Evolutionary conservation across 1,140 invertebrate genomes (phyloP).

Genomic region (Xylocopa sonorina): DNA sequence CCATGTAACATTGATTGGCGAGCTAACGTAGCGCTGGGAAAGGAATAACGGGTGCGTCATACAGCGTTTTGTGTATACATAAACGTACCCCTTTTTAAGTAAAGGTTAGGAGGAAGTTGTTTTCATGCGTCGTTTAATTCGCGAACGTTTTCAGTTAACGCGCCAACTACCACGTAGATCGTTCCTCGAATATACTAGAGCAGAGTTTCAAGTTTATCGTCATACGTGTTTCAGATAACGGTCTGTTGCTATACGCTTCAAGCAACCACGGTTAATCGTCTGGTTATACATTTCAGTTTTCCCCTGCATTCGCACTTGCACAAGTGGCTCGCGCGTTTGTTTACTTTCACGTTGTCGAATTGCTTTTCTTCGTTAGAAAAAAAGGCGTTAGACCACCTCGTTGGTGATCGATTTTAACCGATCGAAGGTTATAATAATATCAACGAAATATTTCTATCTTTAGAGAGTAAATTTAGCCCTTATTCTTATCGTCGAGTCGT

Average conservation of each 20-base stretch:
- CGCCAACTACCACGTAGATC: neutral
- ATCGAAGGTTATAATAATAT: no score
- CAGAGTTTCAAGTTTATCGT: slow-evolving; percentile 52
- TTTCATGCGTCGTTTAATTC: no score
- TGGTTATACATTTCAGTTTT: slow-evolving; percentile 31
- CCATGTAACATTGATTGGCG: neutral
- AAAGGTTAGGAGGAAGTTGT: neutral
- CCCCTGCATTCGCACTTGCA: slow-evolving; percentile 2
- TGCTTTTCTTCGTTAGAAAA: neutral
- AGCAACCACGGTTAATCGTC: slow-evolving; percentile 38
- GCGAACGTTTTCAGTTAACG: neutral
- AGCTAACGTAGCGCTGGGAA: neutral
- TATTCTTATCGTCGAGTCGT: no score
- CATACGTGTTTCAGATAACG: slow-evolving; percentile 55
- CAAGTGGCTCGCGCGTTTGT: neutral
- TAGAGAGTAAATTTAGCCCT: no score
- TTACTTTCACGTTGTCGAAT: slow-evolving; percentile 25
- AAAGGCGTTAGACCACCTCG: neutral
- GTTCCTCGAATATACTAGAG: slow-evolving; percentile 39
- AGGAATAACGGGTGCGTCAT: neutral
- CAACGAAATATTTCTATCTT: neutral
- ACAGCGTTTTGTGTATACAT: neutral
- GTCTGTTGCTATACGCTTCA: slow-evolving; percentile 52
- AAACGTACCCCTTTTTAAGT: neutral
- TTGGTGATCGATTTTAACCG: neutral